Base-by-base conservation (phyloP, 2,888 invertebrate species). In the Eristalis pertinax region DNA sequence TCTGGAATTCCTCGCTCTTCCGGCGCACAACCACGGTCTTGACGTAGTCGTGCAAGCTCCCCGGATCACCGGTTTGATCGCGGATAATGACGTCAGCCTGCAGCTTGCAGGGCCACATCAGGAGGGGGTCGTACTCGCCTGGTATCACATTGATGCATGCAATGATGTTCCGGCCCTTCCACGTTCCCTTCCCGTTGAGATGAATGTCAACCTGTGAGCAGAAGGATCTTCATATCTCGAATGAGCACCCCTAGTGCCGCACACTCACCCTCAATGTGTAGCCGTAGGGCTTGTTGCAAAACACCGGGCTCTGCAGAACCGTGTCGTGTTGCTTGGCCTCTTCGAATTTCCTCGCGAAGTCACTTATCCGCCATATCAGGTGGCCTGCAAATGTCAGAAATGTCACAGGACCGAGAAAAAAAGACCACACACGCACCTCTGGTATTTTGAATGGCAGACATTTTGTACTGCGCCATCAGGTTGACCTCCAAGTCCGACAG, bases 171-270 rank as follows among this genome's bases (percentile, higher is more conserved):
- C 96, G 94, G 0, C 96, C 96, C 90, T 95, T 95, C 96, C 96
- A 96, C 86, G 95, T 96, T 43, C 96, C 96, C 69, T 96, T 94
- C 7, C 97, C 97, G 91, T 97, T 96, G 32, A 96, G 92, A 90
- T 95, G 95, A 1, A 96, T 91, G 89, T 96, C 95, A 29, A 96
- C 93, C 96, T 96, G 35, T 7, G 11, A 24, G 19, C 0, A 22
- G 24, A n/a, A 41, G 5, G 60, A 11, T n/a, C 24, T 11, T 43
- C 24, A 69, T 4, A 26, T 13, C 29, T 32, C 19, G 1, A 56
- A 15, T 4, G 15, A 1, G 1, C 24, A 15, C 19, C 10, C 22
- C 32, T 69, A 41, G 38, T 15, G 58, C 10, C 50, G 4, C 64
- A 26, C 19, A 89, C 91, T 91, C 93, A 96, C 96, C 92, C 96